Base-by-base conservation (phyloP, 2,113 vertebrate species). In the Rhinolophus ferrumequinum region DNA sequence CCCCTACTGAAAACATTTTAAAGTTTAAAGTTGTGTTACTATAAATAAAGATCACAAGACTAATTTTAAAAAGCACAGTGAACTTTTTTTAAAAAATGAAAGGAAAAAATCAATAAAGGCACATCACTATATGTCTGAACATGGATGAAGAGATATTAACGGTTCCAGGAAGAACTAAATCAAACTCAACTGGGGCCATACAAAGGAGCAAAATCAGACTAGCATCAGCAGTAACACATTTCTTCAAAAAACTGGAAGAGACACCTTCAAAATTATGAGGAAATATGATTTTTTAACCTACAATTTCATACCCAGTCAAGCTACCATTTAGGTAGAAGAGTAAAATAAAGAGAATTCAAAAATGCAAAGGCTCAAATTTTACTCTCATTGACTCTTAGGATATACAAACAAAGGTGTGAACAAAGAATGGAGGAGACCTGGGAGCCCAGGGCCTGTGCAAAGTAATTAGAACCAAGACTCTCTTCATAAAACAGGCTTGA, bases 321-420 rank as follows among this genome's bases (percentile, higher is more conserved):
- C 22, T 62, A 83, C 60, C n/a, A 26, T n/a, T 56, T 88, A 62
- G 77, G 19, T 28, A 60, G 18, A 76, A 94, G 8, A 85, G 44
- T 13, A 83, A 56, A 93, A 77, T 84, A 94, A 90, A 90, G 38
- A 77, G 41, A 86, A 64, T 56, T 73, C 9, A 88, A 89, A 89
- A 79, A 58, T 58, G 33, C 35, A 72, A 84, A 88, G 7, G 26
- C 41, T 96, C 79, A 38, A 93, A 73, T 58, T 50, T 66, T 86
- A 80, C 5, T 77, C 54, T 93, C 50, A 90, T 13, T 28, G 2
- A 81, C 35, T 83, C 67, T 90, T 72, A 35, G 73, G 21, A 72
- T 44, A 5, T 54, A 72, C 52, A 79, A 85, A 76, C 11, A 62
- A 81, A 47, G 62, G 8, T 72, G 11, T 69, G 69, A 93, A 88